phyloP scores from a whole-genome alignment of 2,113 vertebrate species.

The Pelodiscus sinensis region DNA sequence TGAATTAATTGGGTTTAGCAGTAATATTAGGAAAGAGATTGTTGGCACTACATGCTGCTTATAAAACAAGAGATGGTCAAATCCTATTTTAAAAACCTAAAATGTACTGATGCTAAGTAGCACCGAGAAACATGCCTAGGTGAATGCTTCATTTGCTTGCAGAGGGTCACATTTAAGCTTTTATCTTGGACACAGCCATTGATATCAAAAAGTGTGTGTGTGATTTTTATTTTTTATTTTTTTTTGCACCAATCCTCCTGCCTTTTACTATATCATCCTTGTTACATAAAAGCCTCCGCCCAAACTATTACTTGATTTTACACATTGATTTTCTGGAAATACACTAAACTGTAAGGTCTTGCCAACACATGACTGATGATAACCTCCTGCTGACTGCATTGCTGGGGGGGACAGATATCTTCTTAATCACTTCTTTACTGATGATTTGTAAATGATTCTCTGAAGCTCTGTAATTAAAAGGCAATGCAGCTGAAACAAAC shows the following conservation, averaged over 20 bases:
- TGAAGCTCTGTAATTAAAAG: too few relatives aligned
- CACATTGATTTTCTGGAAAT: too few relatives aligned
- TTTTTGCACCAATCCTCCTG: neutral
- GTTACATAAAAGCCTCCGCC: too few relatives aligned
- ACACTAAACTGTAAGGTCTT: too few relatives aligned
- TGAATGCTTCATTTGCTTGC: neutral
- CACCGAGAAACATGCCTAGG: neutral
- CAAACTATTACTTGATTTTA: too few relatives aligned
- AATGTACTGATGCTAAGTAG: neutral
- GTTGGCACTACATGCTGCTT: fast-evolving
- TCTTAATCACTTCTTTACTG: too few relatives aligned
- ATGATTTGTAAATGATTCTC: too few relatives aligned
- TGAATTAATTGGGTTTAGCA: neutral
- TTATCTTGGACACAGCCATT: neutral
- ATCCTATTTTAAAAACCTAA: neutral
- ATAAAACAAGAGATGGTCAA: neutral
- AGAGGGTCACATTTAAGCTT: neutral
- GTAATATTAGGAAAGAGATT: neutral
- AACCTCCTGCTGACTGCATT: too few relatives aligned
- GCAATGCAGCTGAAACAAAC: too few relatives aligned
- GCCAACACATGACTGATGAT: too few relatives aligned
- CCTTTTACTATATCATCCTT: neutral
- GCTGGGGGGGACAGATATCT: too few relatives aligned
- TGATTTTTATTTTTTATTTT: too few relatives aligned
- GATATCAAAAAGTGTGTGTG: neutral